Base-by-base conservation (phyloP, 2,888 invertebrate genomes). In the Gisinianus flammeolus region DNA sequence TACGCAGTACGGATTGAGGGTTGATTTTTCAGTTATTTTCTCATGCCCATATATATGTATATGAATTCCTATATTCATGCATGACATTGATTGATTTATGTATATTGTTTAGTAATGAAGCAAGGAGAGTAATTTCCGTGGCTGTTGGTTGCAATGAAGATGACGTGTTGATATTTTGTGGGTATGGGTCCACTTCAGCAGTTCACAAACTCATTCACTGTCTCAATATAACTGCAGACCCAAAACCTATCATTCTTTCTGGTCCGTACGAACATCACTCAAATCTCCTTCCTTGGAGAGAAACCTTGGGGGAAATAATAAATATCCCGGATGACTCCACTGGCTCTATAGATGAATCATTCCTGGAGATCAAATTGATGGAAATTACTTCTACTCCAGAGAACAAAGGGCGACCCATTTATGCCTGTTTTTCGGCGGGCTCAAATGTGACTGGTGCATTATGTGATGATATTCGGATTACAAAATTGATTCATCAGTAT, bases 381-480 rank as follows among this genome's bases (percentile, higher is more conserved):
- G 72, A 73, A 35, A 2, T 76, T 2, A 67, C 67, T 3, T 19
- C 52, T 1, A 12, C 16, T 26, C 52, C 28, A 26, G 52, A 84
- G 35, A 83, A 84, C 19, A 78, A 79, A 24, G 91, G 91, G n/a
- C 88, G 91, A 79, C 90, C 90, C 85, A 88, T 96, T 87, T 92
- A 96, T 72, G 96, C 95, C 0, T 93, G 93, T 87, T 95, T 96
- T 87, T 91, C 93, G 30, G 94, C 94, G 0, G 94, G 94, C 1
- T 95, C 95, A 28, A 94, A 94, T 86, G 90, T 95, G n/a, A 95
- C 95, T 0, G 96, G 96, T 8, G 92, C 94, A n/a, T 86, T 95
- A 52, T 91, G 92, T 62, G 94, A 95, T 87, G 94, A 94, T 85
- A 91, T 94, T 2, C 92, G 92, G 0, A 92, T 96, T 10, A 94